Percentiles rank a stretch among this genome's conserved stretches.
Conservation (phyloP, 2,797 vertebrate genomes). For the Tympanoctomys barrerae region DNA sequence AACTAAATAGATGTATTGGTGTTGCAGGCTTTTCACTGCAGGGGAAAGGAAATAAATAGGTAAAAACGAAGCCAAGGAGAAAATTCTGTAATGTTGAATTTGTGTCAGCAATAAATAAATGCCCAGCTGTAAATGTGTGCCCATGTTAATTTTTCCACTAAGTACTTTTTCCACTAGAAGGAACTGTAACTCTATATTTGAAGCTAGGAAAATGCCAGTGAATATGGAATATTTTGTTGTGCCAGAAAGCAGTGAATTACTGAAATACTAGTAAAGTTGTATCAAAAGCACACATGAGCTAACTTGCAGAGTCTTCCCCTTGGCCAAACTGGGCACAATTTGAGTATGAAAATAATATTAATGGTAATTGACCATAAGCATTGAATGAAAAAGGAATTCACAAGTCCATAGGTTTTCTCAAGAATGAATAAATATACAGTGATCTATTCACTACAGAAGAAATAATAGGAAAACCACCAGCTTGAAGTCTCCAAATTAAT, state of each 20-base stretch:
- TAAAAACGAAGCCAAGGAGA: not conserved
- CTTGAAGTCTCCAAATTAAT: not conserved
- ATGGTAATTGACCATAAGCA: not conserved
- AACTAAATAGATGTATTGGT: conserved; percentile 44
- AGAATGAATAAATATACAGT: conserved; percentile 20
- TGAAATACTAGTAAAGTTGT: conserved; percentile 20
- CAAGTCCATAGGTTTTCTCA: conserved; percentile 19
- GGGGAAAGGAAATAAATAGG: conserved; percentile 27
- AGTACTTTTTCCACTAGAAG: conserved; percentile 32
- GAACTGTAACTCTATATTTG: not conserved
- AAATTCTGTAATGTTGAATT: conserved; percentile 40
- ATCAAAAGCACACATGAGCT: not conserved
- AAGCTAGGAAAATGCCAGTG: not conserved
- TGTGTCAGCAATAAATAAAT: conserved; percentile 19
- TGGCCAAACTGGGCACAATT: conserved; percentile 12
- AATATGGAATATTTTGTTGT: conserved; percentile 15
- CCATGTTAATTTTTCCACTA: conserved; percentile 33
- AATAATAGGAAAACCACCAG: conserved; percentile 10
- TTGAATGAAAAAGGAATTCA: conserved; percentile 16
- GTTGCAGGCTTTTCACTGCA: conserved; percentile 28
- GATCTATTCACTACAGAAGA: conserved; percentile 15
- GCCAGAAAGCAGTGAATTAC: conserved; percentile 9
- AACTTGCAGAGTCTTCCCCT: not conserved
- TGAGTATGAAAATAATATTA: conserved; percentile 32
- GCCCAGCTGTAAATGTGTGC: not conserved